Evolutionary conservation across 1,140 invertebrate species (phyloP).

Genomic region (Drosophila virilis): DNA sequence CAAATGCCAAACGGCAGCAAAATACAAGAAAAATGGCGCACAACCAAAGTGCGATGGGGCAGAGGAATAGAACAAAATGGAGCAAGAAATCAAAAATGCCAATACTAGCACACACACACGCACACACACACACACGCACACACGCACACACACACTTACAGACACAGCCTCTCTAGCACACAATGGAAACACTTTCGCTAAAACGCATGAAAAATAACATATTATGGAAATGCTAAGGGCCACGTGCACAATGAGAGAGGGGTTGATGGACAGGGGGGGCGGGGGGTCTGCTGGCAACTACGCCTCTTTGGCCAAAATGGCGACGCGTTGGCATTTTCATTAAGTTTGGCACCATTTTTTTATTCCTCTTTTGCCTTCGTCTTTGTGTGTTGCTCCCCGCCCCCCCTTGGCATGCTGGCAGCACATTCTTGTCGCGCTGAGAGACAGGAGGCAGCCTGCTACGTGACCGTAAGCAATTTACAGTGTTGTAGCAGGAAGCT

Average conservation of each 20-base stretch:
- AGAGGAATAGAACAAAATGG: slow-evolving; percentile 13
- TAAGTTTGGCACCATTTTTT: slow-evolving; percentile 72
- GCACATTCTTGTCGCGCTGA: slow-evolving; percentile 63
- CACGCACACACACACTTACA: slow-evolving; percentile 15
- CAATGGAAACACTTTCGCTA: slow-evolving; percentile 66
- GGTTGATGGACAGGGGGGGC: not conserved
- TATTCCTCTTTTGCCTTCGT: slow-evolving; percentile 29
- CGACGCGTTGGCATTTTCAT: slow-evolving; percentile 78
- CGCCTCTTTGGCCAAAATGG: slow-evolving; percentile 69
- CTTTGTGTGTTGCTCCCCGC: slow-evolving; percentile 13
- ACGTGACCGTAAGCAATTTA: slow-evolving; percentile 73
- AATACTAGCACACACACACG: slow-evolving; percentile 42
- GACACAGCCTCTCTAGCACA: slow-evolving; percentile 7
- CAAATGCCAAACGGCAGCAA: slow-evolving; percentile 57
- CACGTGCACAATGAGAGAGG: not conserved
- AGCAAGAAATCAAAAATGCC: slow-evolving; percentile 55
- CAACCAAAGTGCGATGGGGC: slow-evolving; percentile 42
- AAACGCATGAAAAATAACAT: slow-evolving; percentile 73
- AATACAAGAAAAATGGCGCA: slow-evolving; percentile 54
- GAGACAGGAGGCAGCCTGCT: slow-evolving; percentile 30
- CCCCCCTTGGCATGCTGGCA: slow-evolving; percentile 22
- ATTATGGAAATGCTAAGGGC: slow-evolving; percentile 39
- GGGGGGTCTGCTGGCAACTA: slow-evolving; percentile 11
- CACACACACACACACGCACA: slow-evolving; percentile 5
- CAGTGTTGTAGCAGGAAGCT: slow-evolving; percentile 40